Evolutionary conservation across 2,113 vertebrate genomes (phyloP).

Genomic region (Pygoscelis antarcticus): DNA sequence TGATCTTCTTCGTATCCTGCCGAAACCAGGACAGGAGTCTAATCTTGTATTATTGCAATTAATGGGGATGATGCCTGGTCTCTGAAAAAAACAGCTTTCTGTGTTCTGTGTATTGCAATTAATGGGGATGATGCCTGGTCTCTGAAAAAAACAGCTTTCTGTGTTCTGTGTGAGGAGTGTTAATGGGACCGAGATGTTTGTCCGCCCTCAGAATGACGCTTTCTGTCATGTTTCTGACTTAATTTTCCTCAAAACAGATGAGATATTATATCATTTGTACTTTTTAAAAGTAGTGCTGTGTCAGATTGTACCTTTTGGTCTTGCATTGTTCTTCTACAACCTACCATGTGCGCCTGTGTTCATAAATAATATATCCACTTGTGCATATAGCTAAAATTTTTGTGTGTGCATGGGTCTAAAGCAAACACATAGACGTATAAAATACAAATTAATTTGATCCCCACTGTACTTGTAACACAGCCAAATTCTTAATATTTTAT

Average conservation of each 20-base stretch:
- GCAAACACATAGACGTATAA: neutral
- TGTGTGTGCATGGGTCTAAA: neutral
- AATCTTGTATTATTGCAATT: neutral
- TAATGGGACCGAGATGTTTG: neutral
- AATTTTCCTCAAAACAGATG: neutral
- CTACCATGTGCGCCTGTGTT: neutral
- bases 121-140: neutral
- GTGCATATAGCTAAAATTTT: neutral
- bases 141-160: neutral
- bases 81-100: neutral
- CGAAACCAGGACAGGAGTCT: neutral
- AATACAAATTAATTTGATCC: conserved; percentile 1
- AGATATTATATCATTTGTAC: neutral
- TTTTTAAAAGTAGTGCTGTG: neutral
- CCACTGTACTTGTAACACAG: neutral
- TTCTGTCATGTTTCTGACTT: neutral
- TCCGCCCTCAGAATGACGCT: neutral
- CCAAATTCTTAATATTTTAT: conserved; percentile 23
- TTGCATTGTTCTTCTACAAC: neutral
- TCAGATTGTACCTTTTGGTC: neutral
- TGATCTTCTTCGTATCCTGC: neutral
- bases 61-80: neutral
- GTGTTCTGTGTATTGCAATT: neutral
- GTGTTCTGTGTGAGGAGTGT: neutral
- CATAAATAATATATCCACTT: neutral